phyloP scores from a whole-genome alignment of 2,888 invertebrate genomes.

The Andrena bucephala region DNA sequence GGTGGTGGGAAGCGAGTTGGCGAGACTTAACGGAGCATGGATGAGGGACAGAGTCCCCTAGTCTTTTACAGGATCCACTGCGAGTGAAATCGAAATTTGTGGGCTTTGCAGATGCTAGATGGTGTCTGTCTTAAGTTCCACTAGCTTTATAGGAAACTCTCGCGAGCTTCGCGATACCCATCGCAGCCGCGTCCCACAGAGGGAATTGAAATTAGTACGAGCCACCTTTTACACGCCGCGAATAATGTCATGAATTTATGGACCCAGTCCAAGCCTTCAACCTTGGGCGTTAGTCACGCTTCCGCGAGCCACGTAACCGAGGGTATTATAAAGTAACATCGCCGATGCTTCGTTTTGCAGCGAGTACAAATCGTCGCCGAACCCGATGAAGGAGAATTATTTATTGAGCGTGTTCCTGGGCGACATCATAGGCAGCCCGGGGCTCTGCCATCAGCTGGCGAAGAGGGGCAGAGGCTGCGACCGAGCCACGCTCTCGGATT shows the following conservation, averaged over 20 bases:
- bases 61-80: conserved; percentile 24
- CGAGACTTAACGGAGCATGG: conserved; percentile 56
- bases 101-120: not conserved
- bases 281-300: conserved; percentile 14
- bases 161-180: not conserved
- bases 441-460: conserved; percentile 92
- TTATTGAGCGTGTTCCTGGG: conserved; percentile 94
- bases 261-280: not conserved
- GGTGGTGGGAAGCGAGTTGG: conserved; percentile 37
- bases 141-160: not conserved
- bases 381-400: conserved; percentile 90
- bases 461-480: conserved; percentile 88
- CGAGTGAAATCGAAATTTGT: conserved; percentile 9
- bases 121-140: not conserved
- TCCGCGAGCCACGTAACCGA: not conserved
- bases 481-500: conserved; percentile 73
- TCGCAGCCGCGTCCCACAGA: not conserved
- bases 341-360: conserved; percentile 85
- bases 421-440: conserved; percentile 93
- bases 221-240: not conserved
- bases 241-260: not conserved
- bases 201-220: not conserved
- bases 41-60: conserved; percentile 35
- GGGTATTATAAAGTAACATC: conserved; percentile 18
- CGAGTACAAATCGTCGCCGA: conserved; percentile 91